phyloP scores from a whole-genome alignment of 2,888 invertebrate genomes.

The Cacoxenus indagator region DNA sequence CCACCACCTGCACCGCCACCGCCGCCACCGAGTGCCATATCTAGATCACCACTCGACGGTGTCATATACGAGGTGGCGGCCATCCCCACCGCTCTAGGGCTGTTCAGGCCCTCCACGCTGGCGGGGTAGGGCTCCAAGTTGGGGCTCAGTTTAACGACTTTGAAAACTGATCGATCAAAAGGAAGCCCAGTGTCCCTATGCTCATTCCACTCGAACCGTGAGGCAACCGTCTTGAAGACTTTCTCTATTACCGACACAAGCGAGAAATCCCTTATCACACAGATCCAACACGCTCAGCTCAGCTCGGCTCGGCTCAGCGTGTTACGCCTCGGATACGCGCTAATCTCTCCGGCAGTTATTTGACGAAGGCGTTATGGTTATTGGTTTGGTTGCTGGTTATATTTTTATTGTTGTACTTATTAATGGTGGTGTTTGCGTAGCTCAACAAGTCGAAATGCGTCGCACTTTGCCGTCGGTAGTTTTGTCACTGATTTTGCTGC shows the following conservation, averaged over 20 bases:
- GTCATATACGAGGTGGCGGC: constrained; percentile 97
- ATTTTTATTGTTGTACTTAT: not conserved
- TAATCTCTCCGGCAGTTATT: no score
- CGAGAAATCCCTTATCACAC: constrained; percentile 1
- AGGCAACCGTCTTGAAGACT: constrained; percentile 71
- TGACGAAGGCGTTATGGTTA: not conserved
- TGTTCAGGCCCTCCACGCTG: constrained; percentile 73
- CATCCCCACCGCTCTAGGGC: constrained; percentile 85
- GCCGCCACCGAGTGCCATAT: constrained; percentile 82
- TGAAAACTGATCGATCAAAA: constrained; percentile 71
- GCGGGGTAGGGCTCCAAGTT: constrained; percentile 73
- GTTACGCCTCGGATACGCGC: no score
- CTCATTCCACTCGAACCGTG: constrained; percentile 71
- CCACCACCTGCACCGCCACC: constrained; percentile 72
- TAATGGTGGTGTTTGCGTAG: not conserved
- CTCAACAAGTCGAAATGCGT: constrained; percentile 7
- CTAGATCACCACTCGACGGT: constrained; percentile 83
- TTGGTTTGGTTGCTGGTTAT: not conserved
- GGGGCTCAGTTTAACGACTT: constrained; percentile 72
- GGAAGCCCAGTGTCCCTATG: constrained; percentile 71
- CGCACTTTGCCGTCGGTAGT: constrained; percentile 7
- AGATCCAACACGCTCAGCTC: not conserved
- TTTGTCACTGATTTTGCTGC: not conserved
- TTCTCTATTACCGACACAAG: constrained; percentile 58
- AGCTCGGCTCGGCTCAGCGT: no score